Conservation (phyloP, 2,797 vertebrate species). For the Premnoplex brunnescens region DNA sequence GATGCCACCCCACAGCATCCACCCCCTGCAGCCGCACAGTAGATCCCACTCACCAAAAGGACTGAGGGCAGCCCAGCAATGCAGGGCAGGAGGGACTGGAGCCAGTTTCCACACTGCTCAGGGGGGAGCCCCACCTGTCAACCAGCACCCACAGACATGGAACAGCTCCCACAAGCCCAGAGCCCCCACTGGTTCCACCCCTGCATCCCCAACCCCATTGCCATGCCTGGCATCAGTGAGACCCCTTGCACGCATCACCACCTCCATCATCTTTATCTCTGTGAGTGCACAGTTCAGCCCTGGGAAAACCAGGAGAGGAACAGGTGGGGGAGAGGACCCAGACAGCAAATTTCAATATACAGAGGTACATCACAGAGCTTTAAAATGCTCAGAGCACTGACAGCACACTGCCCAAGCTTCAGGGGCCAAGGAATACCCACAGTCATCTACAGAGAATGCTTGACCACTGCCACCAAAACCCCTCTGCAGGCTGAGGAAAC, state of each 20-base stretch:
- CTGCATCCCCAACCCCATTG: background rate
- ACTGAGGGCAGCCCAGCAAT: background rate
- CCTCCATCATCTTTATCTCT: background rate
- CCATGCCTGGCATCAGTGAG: background rate
- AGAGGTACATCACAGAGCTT: background rate
- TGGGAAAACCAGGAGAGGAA: background rate
- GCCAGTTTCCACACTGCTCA: background rate
- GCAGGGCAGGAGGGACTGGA: background rate
- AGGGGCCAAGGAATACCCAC: background rate
- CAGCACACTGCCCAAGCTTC: accelerated
- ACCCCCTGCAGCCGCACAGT: accelerated
- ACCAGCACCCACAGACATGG: accelerated
- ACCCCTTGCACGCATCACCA: background rate
- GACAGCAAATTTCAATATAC: background rate
- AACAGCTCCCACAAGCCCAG: background rate
- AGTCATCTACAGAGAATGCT: background rate
- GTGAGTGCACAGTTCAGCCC: accelerated
- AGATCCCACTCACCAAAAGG: background rate
- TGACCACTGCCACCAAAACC: background rate
- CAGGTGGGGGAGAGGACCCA: background rate
- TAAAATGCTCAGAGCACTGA: background rate
- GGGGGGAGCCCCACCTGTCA: background rate
- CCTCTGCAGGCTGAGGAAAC: background rate
- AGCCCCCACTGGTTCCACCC: background rate
- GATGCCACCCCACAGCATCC: background rate